Base-by-base conservation (phyloP, 2,113 vertebrate species). In the Anguilla japonica region DNA sequence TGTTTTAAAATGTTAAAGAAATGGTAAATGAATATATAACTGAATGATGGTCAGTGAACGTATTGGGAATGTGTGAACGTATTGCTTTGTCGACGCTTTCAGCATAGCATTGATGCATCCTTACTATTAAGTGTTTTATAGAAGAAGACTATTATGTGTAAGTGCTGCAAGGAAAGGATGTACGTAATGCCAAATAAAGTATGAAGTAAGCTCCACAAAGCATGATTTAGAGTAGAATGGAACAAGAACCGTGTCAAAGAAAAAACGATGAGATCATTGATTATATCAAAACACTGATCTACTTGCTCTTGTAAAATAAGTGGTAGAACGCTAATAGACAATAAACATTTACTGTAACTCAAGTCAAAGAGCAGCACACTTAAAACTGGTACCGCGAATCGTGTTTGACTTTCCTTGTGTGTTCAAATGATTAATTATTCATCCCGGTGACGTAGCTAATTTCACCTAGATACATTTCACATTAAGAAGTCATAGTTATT, bases 381-480 rank as follows among this genome's bases (percentile, higher is more conserved):
- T 2, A 22, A 75, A 14, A 29, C n/a, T 34, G 26, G 9, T 11
- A 11, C 2, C 2, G 11, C 9, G n/a, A 34, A 75, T 13, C 11
- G n/a, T n/a, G 71, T 9, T 75, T 75, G n/a, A 75, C 11, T 29
- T 75, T 34, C 71, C 34, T 75, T 75, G 71, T 13, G 11, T n/a
- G n/a, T 34, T 8, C 71, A 29, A 34, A 75, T 2, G 13, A 75
- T 75, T n/a, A 75, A 75, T n/a, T 75, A 75, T 75, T 80, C 34
- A 75, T 39, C 84, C 20, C 22, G 56, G 20, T 56, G 78, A 80
- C 53, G 75, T 57, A 16, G 50, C 43, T 56, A 39, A 85, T 79
- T 57, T 85, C 29, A 85, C 79, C 29, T 43, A 41, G 43, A 75
- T 22, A 39, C 26, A 56, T 57, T 80, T 85, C 40, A 81, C 34